These are phyloP conservation scores for Ceratosolen fusciceps DNA, from an alignment of 1,140 invertebrate species.

Conservation along the genomic window DNA sequence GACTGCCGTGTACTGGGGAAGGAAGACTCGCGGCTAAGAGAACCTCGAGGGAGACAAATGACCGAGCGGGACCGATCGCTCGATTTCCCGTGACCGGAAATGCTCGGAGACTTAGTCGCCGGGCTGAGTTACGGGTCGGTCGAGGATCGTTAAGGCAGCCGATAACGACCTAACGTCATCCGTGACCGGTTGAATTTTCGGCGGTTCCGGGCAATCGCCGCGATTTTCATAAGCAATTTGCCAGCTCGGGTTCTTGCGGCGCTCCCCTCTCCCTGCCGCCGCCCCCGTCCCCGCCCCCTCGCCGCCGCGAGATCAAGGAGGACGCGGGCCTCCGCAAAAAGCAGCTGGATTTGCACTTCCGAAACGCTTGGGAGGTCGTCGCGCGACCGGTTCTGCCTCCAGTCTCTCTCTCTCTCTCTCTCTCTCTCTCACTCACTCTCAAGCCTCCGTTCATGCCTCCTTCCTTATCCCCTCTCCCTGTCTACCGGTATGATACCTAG, in stretches of 20 bases:
- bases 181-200: too few species aligned
- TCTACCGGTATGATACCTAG: too few species aligned
- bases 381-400: conserved; percentile 3
- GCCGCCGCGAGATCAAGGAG: background rate
- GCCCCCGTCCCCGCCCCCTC: background rate
- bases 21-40: background rate
- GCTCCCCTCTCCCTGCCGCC: too few species aligned
- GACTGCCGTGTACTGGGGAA: background rate
- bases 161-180: conserved; percentile 12
- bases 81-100: background rate
- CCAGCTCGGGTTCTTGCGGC: conserved; percentile 10
- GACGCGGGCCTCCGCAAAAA: background rate
- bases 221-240: conserved; percentile 37
- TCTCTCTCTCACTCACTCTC: too few species aligned
- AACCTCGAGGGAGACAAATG: conserved; percentile 25
- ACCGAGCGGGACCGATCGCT: conserved; percentile 4
- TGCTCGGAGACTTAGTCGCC: background rate
- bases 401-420: too few species aligned
- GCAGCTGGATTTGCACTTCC: background rate
- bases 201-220: too few species aligned
- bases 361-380: conserved; percentile 19
- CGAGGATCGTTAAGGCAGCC: conserved; percentile 36
- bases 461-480: too few species aligned
- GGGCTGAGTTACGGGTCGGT: background rate
- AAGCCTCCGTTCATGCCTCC: too few species aligned